Conservation (phyloP, 2,888 invertebrate genomes). For the Leucophenga maculata region DNA sequence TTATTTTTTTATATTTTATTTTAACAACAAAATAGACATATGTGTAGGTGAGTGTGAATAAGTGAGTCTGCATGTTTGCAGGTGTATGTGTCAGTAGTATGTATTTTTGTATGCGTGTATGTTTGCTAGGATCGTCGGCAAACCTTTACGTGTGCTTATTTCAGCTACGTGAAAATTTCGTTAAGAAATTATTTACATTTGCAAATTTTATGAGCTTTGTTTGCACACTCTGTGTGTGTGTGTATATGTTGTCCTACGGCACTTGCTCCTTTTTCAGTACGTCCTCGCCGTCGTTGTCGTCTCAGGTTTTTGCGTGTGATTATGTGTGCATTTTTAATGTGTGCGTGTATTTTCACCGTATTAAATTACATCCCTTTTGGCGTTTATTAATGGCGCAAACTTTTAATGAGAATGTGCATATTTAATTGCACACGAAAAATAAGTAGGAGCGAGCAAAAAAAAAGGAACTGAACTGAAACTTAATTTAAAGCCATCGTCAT, state of each 20-base stretch:
- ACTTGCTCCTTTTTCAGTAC: background rate
- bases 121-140: background rate
- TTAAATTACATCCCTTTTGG: slow-evolving; percentile 64
- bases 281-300: slow-evolving; percentile 37
- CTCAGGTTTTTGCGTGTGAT: slow-evolving; percentile 41
- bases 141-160: slow-evolving; percentile 18
- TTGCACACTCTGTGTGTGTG: slow-evolving; percentile 28
- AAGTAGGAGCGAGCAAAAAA: slow-evolving; percentile 41
- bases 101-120: no score
- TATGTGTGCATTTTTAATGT: slow-evolving; percentile 55
- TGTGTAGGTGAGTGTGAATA: background rate
- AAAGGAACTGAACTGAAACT: slow-evolving; percentile 1
- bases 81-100: no score
- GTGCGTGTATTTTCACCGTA: slow-evolving; percentile 60
- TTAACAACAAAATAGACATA: slow-evolving; percentile 30
- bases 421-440: slow-evolving; percentile 60
- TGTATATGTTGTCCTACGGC: slow-evolving; percentile 33
- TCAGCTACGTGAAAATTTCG: slow-evolving; percentile 54
- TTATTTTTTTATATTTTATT: slow-evolving; percentile 52
- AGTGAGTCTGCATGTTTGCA: no score
- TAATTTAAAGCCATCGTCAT: slow-evolving; percentile 6
- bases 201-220: slow-evolving; percentile 64
- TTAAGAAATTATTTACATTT: slow-evolving; percentile 65
- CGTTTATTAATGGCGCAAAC: slow-evolving; percentile 65
- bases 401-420: slow-evolving; percentile 64